Evolutionary conservation across 1,140 invertebrate genomes (phyloP).

Genomic region (Fopius arisanus): DNA sequence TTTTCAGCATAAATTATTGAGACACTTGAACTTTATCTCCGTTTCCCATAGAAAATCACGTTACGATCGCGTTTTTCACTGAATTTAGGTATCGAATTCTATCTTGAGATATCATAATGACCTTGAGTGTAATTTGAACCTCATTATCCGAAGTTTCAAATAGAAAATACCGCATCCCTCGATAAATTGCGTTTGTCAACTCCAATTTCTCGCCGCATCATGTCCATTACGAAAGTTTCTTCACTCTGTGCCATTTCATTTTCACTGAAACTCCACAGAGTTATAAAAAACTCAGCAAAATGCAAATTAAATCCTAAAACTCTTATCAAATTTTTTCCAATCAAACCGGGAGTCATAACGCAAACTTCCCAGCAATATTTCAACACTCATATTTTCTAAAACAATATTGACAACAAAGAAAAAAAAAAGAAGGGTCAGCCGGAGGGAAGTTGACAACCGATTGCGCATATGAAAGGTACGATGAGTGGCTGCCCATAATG

Average conservation of each 20-base stretch:
- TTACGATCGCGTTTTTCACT: too few species aligned
- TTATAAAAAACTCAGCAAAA: neutral
- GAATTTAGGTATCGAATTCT: too few species aligned
- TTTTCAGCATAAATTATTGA: too few species aligned
- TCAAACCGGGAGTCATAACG: neutral
- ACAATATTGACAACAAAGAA: conserved; percentile 7
- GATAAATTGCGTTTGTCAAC: too few species aligned
- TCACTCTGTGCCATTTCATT: neutral
- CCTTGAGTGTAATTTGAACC: too few species aligned
- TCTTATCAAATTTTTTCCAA: neutral
- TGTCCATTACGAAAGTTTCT: too few species aligned
- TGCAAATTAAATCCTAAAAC: neutral
- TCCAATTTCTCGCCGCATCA: too few species aligned
- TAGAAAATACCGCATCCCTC: too few species aligned
- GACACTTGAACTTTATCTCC: too few species aligned
- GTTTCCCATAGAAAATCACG: too few species aligned
- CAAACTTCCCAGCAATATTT: neutral
- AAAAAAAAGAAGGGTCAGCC: neutral
- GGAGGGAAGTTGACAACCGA: conserved; percentile 8
- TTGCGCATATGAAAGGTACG: conserved; percentile 22
- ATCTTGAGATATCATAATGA: too few species aligned
- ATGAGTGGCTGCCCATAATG: conserved; percentile 19
- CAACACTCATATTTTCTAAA: neutral
- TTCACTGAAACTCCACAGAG: neutral
- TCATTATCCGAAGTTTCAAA: too few species aligned